phyloP scores from a whole-genome alignment of 1,140 invertebrate genomes.

The Lasioglossum baleicum region DNA sequence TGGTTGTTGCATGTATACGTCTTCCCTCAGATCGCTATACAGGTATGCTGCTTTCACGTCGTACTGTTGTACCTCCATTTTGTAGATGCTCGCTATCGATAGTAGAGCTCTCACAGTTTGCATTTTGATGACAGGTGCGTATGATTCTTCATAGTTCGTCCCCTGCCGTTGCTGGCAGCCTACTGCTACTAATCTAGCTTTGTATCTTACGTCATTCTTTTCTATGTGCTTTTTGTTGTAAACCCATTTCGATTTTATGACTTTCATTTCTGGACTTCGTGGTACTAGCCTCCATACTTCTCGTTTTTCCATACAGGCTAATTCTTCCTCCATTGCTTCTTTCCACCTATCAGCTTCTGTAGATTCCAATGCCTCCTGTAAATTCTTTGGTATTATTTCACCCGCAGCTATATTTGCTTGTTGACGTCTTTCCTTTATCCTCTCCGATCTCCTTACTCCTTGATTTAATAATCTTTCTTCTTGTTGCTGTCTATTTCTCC shows the following conservation, averaged over 20 bases:
- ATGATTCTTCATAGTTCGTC: neutral
- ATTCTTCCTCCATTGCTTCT: neutral
- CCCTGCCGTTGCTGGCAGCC: neutral
- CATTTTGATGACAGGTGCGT: neutral
- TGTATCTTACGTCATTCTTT: neutral
- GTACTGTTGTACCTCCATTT: neutral
- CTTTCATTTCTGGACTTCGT: neutral
- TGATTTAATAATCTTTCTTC: neutral
- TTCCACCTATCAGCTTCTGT: neutral
- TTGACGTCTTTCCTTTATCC: neutral
- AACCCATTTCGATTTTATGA: neutral
- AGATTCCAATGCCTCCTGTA: neutral
- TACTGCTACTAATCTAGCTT: neutral
- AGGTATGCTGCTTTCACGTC: neutral
- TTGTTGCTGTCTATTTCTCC: neutral
- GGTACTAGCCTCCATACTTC: neutral
- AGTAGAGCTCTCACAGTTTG: neutral
- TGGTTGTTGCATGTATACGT: neutral
- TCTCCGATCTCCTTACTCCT: neutral
- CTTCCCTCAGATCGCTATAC: neutral
- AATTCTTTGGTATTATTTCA: neutral
- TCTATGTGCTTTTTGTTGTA: neutral
- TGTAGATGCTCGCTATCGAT: neutral
- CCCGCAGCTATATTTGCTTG: neutral
- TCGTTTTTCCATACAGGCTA: neutral